phyloP scores from a whole-genome alignment of 2,797 vertebrate species.

The Anguilla megastoma region DNA sequence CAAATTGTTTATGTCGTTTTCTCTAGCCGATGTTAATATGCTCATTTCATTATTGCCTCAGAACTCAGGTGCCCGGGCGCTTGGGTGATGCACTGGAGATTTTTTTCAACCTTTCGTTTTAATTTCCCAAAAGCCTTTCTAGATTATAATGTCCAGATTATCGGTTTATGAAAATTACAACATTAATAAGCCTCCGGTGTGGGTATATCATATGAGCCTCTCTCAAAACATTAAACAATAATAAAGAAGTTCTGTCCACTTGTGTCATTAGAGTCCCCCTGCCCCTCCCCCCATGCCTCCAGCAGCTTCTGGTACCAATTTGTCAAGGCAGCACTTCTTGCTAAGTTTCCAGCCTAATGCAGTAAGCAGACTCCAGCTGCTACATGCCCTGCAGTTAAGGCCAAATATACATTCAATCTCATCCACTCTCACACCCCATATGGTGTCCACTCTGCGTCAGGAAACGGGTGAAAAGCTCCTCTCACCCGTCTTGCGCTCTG shows the following conservation, averaged over 20 bases:
- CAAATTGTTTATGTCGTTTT: conserved; percentile 48
- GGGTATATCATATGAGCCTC: neutral
- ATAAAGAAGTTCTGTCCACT: neutral
- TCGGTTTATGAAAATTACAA: conserved; percentile 2
- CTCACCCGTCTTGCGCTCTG: neutral
- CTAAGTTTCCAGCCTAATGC: neutral
- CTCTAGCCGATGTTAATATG: conserved; percentile 57
- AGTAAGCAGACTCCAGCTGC: neutral
- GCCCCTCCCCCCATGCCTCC: neutral
- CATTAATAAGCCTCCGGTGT: conserved; percentile 23
- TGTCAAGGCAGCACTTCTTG: neutral
- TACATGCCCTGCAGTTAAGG: conserved; percentile 8
- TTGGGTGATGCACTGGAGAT: conserved; percentile 53
- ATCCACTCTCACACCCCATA: neutral
- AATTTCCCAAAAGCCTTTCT: conserved; percentile 62
- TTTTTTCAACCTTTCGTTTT: conserved; percentile 67
- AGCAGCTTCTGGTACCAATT: neutral
- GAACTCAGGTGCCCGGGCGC: conserved; percentile 57
- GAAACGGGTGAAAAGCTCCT: neutral
- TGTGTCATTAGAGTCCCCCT: neutral
- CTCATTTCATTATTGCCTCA: conserved; percentile 63
- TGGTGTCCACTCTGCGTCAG: neutral
- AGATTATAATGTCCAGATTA: conserved; percentile 49
- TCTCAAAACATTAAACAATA: neutral
- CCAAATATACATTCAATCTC: conserved; percentile 20